Evolutionary conservation across 2,888 invertebrate genomes (phyloP), one percentile per base, ranked within the genome.

Genomic region (Polymixis flavicincta): DNA sequence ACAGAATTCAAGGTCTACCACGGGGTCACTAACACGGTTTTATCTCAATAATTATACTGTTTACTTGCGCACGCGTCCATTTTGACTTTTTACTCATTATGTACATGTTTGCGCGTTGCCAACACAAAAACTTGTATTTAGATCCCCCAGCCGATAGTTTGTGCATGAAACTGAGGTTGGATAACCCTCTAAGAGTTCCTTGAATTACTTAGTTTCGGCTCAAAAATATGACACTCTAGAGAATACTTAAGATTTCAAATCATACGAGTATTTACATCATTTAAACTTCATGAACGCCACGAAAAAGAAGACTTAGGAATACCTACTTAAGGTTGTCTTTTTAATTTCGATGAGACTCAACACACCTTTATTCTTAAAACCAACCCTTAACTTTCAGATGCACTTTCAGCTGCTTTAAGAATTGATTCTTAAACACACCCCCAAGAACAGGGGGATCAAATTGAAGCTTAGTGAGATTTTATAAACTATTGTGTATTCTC

Each of bases 51-150:
- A n/a, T n/a, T n/a, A n/a, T n/a, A n/a, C n/a, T n/a, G 84, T 87
- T 86, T 87, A 87, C 80, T 74, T 77, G 87, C 68, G 70, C 76
- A 72, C 73, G 81, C 72, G 69, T 80, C 72, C 80, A 80, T 83
- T 84, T 83, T 68, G 77, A 80, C 76, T 84, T 86, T 87, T 87
- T 87, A 84, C 78, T 85, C 84, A 85, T 87, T 86, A 86, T 74
- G 61, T 76, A 76, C 76, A 78, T 72, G 81, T 76, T 79, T 57
- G 71, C 74, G 60, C 68, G 86, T 73, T 72, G 80, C 59, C 55
- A 80, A 73, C 73, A 76, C 48, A 84, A 76, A 83, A 83, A 85
- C 85, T 74, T 13, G 80, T 74, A 80, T 85, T 80, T 78, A 85
- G 85, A 85, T 85, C 83, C 57, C 42, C 37, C 50, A 45, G 13